Conservation (phyloP, 2,888 invertebrate species). For the Drosophila gaucha region DNA sequence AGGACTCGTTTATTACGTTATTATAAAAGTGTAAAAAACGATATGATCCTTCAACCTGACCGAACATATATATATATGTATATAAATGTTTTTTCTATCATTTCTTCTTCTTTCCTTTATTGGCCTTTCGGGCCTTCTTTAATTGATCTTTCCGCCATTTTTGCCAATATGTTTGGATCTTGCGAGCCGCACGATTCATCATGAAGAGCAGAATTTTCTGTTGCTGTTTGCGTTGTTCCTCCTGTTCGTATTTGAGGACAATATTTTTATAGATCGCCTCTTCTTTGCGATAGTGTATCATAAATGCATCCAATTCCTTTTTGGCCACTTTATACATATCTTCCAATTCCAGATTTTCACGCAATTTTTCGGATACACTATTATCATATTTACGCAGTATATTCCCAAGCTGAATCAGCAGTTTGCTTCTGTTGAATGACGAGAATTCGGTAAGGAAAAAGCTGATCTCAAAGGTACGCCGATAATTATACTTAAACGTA, state of each 20-base stretch:
- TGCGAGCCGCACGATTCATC: conserved; percentile 83
- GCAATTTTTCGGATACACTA: conserved; percentile 80
- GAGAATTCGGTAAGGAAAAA: not conserved
- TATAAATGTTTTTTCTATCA: too few species aligned
- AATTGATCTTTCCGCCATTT: conserved; percentile 65
- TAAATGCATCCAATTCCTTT: conserved; percentile 73
- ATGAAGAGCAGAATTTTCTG: conserved; percentile 81
- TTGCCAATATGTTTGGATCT: conserved; percentile 81
- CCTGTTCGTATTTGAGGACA: conserved; percentile 69
- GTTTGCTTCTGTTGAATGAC: conserved; percentile 72
- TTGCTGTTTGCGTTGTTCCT: conserved; percentile 77
- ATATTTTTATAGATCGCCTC: conserved; percentile 76
- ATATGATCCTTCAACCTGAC: not conserved
- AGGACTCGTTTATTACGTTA: not conserved
- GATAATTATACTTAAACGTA: too few species aligned
- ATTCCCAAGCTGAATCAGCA: conserved; percentile 76
- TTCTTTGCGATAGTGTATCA: conserved; percentile 70
- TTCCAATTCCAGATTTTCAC: conserved; percentile 73
- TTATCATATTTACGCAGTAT: conserved; percentile 81
- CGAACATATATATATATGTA: not conserved
- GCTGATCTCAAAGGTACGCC: too few species aligned
- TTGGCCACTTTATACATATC: conserved; percentile 68
- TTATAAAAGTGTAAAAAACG: conserved; percentile 1
- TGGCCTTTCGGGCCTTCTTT: conserved; percentile 39
- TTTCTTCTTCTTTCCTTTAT: conserved; percentile 39